These are phyloP conservation scores for Melanostigma gelatinosum DNA, from an alignment of 2,113 vertebrate genomes.

Conservation along the genomic window DNA sequence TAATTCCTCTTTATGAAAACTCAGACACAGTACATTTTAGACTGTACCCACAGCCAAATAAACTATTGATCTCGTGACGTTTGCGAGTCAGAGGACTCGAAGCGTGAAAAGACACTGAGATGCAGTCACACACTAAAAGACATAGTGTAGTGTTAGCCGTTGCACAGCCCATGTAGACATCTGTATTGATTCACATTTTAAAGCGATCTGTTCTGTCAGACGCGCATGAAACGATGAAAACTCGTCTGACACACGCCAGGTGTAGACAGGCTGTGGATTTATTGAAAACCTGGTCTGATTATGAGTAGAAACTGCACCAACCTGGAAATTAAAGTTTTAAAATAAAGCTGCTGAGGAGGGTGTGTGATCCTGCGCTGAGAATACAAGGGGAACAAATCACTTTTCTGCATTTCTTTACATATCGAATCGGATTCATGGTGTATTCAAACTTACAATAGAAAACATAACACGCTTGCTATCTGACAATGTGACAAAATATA, in stretches of 20 bases:
- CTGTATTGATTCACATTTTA: not conserved
- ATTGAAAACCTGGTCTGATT: not conserved
- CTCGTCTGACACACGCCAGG: not conserved
- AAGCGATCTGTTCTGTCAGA: not conserved
- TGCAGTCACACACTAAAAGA: not conserved
- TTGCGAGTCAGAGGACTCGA: not conserved
- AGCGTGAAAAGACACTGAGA: not conserved
- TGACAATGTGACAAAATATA: slow-evolving; percentile 47
- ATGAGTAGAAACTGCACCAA: not conserved
- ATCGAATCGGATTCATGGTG: not conserved
- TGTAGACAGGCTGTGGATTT: not conserved
- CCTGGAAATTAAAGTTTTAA: not conserved
- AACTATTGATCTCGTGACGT: not conserved
- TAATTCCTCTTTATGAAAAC: not conserved
- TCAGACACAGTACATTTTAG: not conserved
- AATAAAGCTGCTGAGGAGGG: not conserved
- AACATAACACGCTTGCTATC: slow-evolving; percentile 19
- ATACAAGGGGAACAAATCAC: too few species aligned
- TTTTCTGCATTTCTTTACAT: not conserved
- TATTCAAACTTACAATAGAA: not conserved
- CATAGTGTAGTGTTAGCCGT: not conserved
- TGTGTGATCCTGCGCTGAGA: not conserved
- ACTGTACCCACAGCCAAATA: not conserved
- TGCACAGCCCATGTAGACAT: not conserved
- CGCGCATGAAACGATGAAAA: not conserved